phyloP scores from a whole-genome alignment of 2,797 vertebrate genomes.

The Trematomus bernacchii region DNA sequence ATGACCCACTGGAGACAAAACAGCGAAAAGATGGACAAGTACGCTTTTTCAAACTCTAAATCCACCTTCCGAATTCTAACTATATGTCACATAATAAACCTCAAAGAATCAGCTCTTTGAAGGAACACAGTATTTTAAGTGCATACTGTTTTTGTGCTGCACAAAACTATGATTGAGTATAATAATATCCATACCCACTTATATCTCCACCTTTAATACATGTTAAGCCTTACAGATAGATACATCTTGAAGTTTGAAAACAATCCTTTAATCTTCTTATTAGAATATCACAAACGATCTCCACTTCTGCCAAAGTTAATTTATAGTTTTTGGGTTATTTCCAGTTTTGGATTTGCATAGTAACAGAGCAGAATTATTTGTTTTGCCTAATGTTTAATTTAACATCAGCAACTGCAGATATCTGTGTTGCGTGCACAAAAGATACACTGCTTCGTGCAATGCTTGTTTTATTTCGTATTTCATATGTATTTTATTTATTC shows the following conservation, averaged over 20 bases:
- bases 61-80: background rate
- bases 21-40: conserved; percentile 99
- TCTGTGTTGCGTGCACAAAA: conserved; percentile 17
- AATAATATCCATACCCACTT: background rate
- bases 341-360: conserved; percentile 23
- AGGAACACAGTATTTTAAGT: background rate
- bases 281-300: background rate
- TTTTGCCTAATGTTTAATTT: background rate
- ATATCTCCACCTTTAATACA: background rate
- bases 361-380: conserved; percentile 20
- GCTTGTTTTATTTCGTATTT: background rate
- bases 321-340: conserved; percentile 2
- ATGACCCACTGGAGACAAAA: conserved; percentile 99
- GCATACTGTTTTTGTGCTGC: background rate
- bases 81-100: background rate
- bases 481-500: background rate
- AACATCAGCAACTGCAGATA: background rate
- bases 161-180: background rate
- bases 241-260: background rate
- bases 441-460: background rate
- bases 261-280: background rate
- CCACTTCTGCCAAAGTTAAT: background rate
- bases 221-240: no score
- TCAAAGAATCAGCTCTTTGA: background rate
- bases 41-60: conserved; percentile 67